Evolutionary conservation across 2,888 invertebrate species (phyloP), one percentile per base, ranked within the genome.

Genomic region (Leucania comma): DNA sequence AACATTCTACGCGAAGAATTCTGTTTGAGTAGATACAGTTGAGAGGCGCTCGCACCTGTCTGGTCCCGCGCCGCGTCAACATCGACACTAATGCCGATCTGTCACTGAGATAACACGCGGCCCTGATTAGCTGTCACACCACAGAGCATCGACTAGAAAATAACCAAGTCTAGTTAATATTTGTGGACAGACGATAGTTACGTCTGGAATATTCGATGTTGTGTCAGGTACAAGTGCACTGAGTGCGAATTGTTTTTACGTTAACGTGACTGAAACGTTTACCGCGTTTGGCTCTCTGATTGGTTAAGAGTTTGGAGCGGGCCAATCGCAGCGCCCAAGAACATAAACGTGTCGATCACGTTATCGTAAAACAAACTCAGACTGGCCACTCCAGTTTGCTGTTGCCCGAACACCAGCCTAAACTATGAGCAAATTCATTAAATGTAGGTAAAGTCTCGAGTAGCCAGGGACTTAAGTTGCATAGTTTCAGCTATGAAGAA

Each of bases 41-140:
- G 26, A 26, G 38, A 46, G 35, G 42, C 46, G 65, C 17, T 17
- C 42, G 42, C 42, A 20, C n/a, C 46, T 35, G 35, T 38, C 53
- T 64, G 65, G 64, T 54, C 53, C 42, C 42, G 22, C 26, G 32
- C 17, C 35, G 17, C 35, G 75, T 48, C 75, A 38, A 38, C 10
- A 29, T 65, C 35, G 17, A 5, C n/a, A 22, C 26, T 46, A 6
- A 17, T 54, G 64, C 46, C 71, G 46, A 65, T 65, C 65, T 54
- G 71, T 65, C 75, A 65, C 64, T 17, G 29, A 35, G 75, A 65
- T 48, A 54, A 74, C 53, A 46, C 46, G 22, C 56, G 32, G 17
- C 22, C 10, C n/a, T 57, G 76, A 57, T 57, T 50, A 72, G 56
- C 57, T 76, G 68, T 50, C 76, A 42, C 14, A 20, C 32, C 29